Conservation (phyloP, 2,113 vertebrate species). For the Caranx ignobilis region DNA sequence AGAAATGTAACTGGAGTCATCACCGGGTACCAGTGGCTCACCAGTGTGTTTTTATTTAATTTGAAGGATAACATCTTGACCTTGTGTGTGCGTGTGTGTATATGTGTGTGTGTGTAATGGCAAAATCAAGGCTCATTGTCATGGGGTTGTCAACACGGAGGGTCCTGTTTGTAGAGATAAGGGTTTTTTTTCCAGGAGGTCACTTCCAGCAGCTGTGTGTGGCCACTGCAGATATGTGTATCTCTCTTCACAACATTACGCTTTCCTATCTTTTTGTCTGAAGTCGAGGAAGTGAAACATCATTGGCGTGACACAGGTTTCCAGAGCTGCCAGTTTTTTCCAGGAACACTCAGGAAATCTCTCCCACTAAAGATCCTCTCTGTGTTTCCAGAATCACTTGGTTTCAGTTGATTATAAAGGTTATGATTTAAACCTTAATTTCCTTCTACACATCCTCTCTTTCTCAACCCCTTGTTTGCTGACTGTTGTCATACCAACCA, state of each 20-base stretch:
- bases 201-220: conserved; percentile 69
- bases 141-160: conserved; percentile 44
- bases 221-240: conserved; percentile 62
- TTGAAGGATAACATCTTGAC: conserved; percentile 9
- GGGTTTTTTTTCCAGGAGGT: conserved; percentile 53
- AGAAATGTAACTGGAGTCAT: neutral
- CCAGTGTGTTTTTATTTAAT: neutral
- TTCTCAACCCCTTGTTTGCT: neutral
- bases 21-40: neutral
- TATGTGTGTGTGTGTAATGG: conserved; percentile 4
- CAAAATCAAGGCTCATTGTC: conserved; percentile 50
- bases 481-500: conserved; percentile 58
- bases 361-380: neutral
- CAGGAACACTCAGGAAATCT: conserved; percentile 48
- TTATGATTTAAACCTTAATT: conserved; percentile 15
- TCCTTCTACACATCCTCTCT: conserved; percentile 25
- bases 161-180: conserved; percentile 75
- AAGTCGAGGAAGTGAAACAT: conserved; percentile 57
- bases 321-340: conserved; percentile 25
- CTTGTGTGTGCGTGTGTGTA: conserved; percentile 8
- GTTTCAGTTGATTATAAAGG: conserved; percentile 28
- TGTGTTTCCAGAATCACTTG: neutral
- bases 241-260: conserved; percentile 54
- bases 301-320: conserved; percentile 33
- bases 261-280: conserved; percentile 65